Base-by-base conservation (phyloP, 2,113 vertebrate genomes). In the Polypterus bichir region DNA sequence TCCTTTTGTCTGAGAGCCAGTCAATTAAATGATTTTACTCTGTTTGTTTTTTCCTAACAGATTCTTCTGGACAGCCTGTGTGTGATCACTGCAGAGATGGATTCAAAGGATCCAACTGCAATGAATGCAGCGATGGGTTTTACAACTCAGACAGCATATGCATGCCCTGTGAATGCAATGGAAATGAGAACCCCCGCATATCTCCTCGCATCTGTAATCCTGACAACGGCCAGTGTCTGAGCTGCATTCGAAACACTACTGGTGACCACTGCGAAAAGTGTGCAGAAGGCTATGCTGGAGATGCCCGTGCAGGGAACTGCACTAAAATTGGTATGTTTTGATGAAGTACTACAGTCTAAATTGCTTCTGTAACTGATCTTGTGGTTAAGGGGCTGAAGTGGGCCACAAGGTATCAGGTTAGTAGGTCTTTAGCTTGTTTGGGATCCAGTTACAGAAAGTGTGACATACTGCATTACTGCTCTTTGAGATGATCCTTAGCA, bases 181-280 rank as follows among this genome's bases (percentile, higher is more conserved):
- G 89, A 7, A 97, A 97, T 0, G 88, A 86, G 45, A 88, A 94
- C 68, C 83, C 79, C 0, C 64, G 1, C 1, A 83, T 62, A 11
- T 81, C 77, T 0, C 73, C 79, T 3, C 61, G 81, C 62, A 64
- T 91, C 55, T 98, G 94, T 70, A 71, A 79, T 65, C 86, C 89
- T 0, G 84, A 92, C 44, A 93, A 78, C 0, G 94, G 94, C 0
- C 78, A 79, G 68, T 98, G 93, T 74, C 63, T 92, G 4, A 71
- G 59, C 62, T 98, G 94, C 58, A 79, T 82, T 49, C 84, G 91
- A 75, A 82, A 86, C 81, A 94, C 93, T 0, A 61, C 81, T 0
- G 94, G 94, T 1, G 64, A 75, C 44, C 77, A 70, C 62, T 98
- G 94, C 10, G 83, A 97, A 66, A 70, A 72, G 9, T 98, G 94